phyloP scores from a whole-genome alignment of 2,888 invertebrate genomes.

The Meliscaeva auricollis region DNA sequence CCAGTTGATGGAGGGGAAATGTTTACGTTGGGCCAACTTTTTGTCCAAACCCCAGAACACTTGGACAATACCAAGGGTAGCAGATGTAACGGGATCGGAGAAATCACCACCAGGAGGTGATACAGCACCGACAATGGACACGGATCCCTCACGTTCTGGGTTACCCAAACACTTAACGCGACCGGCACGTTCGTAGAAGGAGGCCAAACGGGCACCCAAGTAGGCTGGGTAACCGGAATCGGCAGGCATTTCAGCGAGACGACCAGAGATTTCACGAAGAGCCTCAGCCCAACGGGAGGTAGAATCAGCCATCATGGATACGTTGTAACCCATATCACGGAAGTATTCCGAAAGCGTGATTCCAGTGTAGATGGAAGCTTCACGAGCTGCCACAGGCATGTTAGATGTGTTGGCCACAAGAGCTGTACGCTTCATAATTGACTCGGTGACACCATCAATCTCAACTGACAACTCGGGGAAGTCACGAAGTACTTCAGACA shows the following conservation, averaged over 20 bases:
- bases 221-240: slow-evolving; percentile 99
- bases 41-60: slow-evolving; percentile 99
- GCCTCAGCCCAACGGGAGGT: slow-evolving; percentile 99
- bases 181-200: slow-evolving; percentile 99
- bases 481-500: slow-evolving; percentile 99
- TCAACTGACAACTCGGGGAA: slow-evolving; percentile 99
- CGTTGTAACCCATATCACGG: slow-evolving; percentile 99
- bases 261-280: slow-evolving; percentile 96
- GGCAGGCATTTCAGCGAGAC: slow-evolving; percentile 99
- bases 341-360: slow-evolving; percentile 99
- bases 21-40: slow-evolving; percentile 99
- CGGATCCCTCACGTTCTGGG: slow-evolving; percentile 98
- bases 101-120: slow-evolving; percentile 99
- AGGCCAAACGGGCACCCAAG: slow-evolving; percentile 97
- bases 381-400: slow-evolving; percentile 99
- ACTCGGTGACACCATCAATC: slow-evolving; percentile 97
- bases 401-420: slow-evolving; percentile 99
- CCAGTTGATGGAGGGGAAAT: slow-evolving; percentile 99
- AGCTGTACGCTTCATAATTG: slow-evolving; percentile 99
- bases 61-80: slow-evolving; percentile 99
- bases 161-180: slow-evolving; percentile 98
- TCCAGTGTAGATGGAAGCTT: slow-evolving; percentile 99
- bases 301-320: slow-evolving; percentile 99
- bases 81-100: slow-evolving; percentile 99
- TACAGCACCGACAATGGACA: slow-evolving; percentile 99